Conservation (phyloP, 1,140 invertebrate species). For the Panulirus ornatus region DNA sequence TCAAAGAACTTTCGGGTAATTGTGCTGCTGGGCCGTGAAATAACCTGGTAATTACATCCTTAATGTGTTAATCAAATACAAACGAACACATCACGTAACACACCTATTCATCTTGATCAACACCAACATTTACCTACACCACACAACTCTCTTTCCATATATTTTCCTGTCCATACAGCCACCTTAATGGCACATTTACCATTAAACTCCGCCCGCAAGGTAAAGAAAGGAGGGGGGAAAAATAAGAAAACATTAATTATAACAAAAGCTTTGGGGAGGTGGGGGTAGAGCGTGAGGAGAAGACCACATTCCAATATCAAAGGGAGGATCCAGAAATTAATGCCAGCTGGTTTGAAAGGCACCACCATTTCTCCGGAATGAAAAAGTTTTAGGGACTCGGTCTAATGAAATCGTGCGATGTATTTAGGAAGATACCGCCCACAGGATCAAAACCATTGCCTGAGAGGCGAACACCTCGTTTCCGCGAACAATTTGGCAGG, state of each 20-base stretch:
- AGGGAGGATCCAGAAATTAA: slow-evolving; percentile 19
- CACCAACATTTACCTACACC: too few relatives aligned
- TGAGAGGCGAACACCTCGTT: background rate
- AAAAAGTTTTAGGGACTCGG: slow-evolving; percentile 47
- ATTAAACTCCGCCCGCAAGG: slow-evolving; percentile 24
- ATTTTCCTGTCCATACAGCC: background rate
- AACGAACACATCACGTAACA: too few relatives aligned
- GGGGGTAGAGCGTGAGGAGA: background rate
- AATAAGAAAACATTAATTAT: slow-evolving; percentile 20
- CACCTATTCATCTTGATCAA: too few relatives aligned
- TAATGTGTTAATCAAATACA: too few relatives aligned
- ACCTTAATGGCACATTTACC: slow-evolving; percentile 22
- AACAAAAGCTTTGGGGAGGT: background rate
- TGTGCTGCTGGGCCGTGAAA: too few relatives aligned
- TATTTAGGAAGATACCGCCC: slow-evolving; percentile 19
- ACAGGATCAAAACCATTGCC: background rate
- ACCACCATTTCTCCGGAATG: slow-evolving; percentile 51
- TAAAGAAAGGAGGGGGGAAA: background rate
- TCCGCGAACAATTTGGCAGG: background rate
- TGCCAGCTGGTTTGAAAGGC: slow-evolving; percentile 45
- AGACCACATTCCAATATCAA: slow-evolving; percentile 49
- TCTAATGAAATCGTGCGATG: slow-evolving; percentile 47
- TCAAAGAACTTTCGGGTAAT: too few relatives aligned
- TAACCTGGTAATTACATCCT: too few relatives aligned
- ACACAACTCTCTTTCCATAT: too few relatives aligned